Percentiles rank a stretch among this genome's conserved stretches.
phyloP scores from a whole-genome alignment of 1,140 invertebrate genomes.

The Aphaenogaster ashmeadi region DNA sequence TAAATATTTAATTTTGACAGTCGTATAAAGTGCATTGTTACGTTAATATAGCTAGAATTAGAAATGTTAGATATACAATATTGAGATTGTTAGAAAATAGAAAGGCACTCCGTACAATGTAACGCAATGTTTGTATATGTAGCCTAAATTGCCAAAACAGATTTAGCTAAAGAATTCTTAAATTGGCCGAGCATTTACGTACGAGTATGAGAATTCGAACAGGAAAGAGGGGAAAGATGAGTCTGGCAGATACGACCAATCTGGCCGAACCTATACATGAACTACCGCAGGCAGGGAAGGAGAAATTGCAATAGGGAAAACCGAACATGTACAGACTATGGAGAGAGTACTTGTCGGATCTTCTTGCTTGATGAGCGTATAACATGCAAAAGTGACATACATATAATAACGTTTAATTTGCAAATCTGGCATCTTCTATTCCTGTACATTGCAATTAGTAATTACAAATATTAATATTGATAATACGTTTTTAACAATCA shows the following conservation, averaged over 20 bases:
- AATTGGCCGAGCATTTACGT: conserved; percentile 75
- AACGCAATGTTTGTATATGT: conserved; percentile 30
- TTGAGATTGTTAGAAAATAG: neutral
- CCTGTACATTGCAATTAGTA: neutral
- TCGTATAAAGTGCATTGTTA: neutral
- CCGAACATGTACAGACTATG: conserved; percentile 25
- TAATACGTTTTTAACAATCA: neutral
- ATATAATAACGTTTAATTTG: neutral
- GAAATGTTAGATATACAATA: neutral
- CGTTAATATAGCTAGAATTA: neutral
- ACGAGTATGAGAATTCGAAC: conserved; percentile 76
- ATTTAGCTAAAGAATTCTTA: conserved; percentile 75
- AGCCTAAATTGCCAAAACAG: conserved; percentile 75
- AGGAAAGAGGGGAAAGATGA: conserved; percentile 70
- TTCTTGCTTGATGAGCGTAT: neutral
- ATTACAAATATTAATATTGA: neutral
- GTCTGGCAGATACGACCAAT: conserved; percentile 80
- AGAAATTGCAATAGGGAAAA: conserved; percentile 47
- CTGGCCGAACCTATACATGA: conserved; percentile 77
- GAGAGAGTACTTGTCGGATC: neutral
- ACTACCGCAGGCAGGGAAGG: conserved; percentile 55
- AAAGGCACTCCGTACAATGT: neutral
- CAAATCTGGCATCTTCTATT: neutral
- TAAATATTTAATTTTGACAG: neutral
- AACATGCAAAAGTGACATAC: conserved; percentile 1